Conservation (phyloP, 92 coral and sea anemone genomes). For the Parazoanthus atlanticus region DNA sequence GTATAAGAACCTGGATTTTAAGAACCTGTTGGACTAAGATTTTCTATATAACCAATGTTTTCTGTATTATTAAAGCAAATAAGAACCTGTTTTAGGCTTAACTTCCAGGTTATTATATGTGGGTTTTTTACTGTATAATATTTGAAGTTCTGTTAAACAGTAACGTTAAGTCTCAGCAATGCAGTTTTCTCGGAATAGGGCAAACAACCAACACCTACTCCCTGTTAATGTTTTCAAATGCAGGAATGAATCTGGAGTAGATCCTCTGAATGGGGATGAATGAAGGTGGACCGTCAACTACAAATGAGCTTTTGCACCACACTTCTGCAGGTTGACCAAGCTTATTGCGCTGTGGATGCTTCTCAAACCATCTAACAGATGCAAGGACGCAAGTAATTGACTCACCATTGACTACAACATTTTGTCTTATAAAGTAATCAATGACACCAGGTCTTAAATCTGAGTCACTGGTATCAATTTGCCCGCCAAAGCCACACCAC, state of each 20-base stretch:
- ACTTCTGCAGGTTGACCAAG: constrained; percentile 48
- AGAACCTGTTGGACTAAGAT: no score
- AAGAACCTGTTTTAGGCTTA: no score
- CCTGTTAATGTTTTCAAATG: constrained; percentile 36
- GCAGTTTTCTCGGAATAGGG: constrained; percentile 47
- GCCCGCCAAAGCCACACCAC: constrained; percentile 40
- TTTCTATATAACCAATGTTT: no score
- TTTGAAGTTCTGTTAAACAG: no score
- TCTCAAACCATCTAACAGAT: constrained; percentile 45
- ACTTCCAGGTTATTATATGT: no score
- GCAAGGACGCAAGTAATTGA: constrained; percentile 31
- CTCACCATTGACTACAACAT: constrained; percentile 32
- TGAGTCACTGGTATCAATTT: constrained; percentile 23
- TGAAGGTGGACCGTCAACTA: constrained; percentile 41
- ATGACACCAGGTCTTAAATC: constrained; percentile 42
- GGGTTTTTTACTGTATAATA: no score
- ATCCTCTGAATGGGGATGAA: constrained; percentile 55
- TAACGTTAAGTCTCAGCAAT: no score
- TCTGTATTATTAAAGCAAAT: no score
- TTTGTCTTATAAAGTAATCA: constrained; percentile 31
- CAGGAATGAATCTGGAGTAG: constrained; percentile 39
- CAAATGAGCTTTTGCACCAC: constrained; percentile 44
- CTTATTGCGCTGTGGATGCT: constrained; percentile 23
- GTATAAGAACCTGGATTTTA: no score
- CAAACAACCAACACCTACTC: constrained; percentile 47